These are phyloP conservation scores for Synanthedon tipuliformis DNA, from an alignment of 2,888 invertebrate species.

Conservation along the genomic window DNA sequence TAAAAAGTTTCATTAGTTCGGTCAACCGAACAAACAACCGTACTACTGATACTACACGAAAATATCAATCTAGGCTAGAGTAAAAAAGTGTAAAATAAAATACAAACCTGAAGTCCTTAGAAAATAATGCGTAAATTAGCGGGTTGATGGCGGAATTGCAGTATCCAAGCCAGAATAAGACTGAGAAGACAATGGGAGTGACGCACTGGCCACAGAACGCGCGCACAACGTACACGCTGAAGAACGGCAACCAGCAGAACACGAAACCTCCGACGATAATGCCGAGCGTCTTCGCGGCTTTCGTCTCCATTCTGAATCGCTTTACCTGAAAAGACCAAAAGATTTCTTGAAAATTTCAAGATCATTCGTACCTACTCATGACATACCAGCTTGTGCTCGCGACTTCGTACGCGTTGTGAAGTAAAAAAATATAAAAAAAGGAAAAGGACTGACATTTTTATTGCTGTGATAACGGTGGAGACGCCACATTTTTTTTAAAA, in stretches of 20 bases:
- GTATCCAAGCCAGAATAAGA: slow-evolving; percentile 97
- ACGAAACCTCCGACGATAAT: slow-evolving; percentile 98
- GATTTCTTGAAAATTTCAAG: background rate
- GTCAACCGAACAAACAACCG: no score
- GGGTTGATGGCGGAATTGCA: slow-evolving; percentile 97
- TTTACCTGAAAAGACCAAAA: slow-evolving; percentile 75
- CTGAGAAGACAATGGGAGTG: slow-evolving; percentile 85
- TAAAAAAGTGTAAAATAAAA: background rate
- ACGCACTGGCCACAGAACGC: slow-evolving; percentile 91
- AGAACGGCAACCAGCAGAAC: slow-evolving; percentile 97
- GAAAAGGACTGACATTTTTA: no score
- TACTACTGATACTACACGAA: no score
- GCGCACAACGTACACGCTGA: slow-evolving; percentile 91
- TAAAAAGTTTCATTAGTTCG: no score
- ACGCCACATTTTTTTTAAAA: no score
- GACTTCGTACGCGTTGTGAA: no score
- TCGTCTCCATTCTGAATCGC: slow-evolving; percentile 94
- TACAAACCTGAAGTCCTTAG: slow-evolving; percentile 82
- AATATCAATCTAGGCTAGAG: no score
- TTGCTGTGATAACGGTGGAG: no score
- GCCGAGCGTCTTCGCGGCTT: slow-evolving; percentile 95
- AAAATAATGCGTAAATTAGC: slow-evolving; percentile 93
- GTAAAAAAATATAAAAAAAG: no score
- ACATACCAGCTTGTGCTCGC: no score
- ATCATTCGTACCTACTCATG: no score